Evolutionary conservation across 2,113 vertebrate species (phyloP).

Genomic region (Chiloscyllium plagiosum): DNA sequence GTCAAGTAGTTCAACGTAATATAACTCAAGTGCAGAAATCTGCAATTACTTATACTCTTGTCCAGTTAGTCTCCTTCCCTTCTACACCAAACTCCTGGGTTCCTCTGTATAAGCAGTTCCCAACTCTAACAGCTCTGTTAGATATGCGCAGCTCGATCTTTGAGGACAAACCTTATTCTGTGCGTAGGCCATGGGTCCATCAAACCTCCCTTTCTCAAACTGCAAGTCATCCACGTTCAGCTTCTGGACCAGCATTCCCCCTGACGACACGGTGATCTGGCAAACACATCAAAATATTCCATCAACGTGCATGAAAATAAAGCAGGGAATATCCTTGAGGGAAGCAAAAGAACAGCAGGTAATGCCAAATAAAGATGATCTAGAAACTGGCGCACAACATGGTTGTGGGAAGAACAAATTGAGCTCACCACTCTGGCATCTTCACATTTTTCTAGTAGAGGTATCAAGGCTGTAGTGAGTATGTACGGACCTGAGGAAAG

Average conservation of each 20-base stretch:
- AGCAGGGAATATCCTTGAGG: neutral
- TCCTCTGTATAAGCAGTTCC: no score
- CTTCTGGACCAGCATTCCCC: constrained; percentile 80
- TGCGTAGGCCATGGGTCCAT: constrained; percentile 75
- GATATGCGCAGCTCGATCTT: neutral
- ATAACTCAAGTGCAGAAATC: neutral
- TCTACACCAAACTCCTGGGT: no score
- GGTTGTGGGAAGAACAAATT: neutral
- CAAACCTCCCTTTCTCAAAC: constrained; percentile 64
- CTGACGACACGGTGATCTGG: constrained; percentile 77
- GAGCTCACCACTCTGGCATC: constrained; percentile 72
- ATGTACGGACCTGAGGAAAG: constrained; percentile 62
- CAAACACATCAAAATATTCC: constrained; percentile 38
- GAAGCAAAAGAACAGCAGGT: neutral
- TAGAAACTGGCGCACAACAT: neutral
- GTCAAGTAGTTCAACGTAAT: neutral
- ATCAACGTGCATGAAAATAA: neutral
- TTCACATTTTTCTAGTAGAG: constrained; percentile 60
- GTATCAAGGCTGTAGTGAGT: constrained; percentile 67
- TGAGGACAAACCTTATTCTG: constrained; percentile 72
- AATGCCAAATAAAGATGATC: no score
- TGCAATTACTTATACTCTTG: neutral
- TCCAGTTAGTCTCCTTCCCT: neutral
- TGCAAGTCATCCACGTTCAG: constrained; percentile 69
- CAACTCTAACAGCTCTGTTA: no score